A percentile compares a stretch with the other conserved stretches of the same genome.
Conservation (phyloP, 2,113 vertebrate genomes). For the Opisthocomus hoazin region DNA sequence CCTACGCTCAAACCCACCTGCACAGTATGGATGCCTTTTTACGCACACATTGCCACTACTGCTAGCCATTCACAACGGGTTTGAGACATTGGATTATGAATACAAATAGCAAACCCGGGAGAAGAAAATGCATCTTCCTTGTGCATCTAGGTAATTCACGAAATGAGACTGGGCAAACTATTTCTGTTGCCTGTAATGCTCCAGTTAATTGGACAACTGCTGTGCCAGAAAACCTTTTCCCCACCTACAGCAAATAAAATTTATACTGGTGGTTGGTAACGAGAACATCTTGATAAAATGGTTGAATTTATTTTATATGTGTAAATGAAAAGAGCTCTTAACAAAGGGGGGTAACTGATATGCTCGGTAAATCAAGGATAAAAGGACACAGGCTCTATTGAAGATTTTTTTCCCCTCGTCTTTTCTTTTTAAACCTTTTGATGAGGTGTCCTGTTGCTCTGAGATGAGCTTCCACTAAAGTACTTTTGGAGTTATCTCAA, state of each 20-base stretch:
- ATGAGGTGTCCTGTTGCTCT: slow-evolving; percentile 62
- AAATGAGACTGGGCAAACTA: neutral
- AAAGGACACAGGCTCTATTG: slow-evolving; percentile 56
- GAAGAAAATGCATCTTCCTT: slow-evolving; percentile 9
- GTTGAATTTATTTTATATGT: slow-evolving; percentile 63
- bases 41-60: neutral
- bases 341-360: slow-evolving; percentile 64
- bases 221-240: slow-evolving; percentile 50
- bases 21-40: neutral
- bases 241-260: slow-evolving; percentile 48
- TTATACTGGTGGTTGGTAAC: slow-evolving; percentile 62
- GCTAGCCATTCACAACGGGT: neutral
- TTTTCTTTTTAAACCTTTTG: slow-evolving; percentile 55
- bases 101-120: neutral
- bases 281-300: slow-evolving; percentile 66
- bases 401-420: slow-evolving; percentile 39
- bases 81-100: neutral
- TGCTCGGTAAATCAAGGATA: slow-evolving; percentile 62
- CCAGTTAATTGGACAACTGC: slow-evolving; percentile 66
- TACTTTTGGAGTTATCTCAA: slow-evolving; percentile 58
- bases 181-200: slow-evolving; percentile 32
- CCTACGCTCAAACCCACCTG: neutral
- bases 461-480: slow-evolving; percentile 48
- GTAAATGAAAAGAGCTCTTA: slow-evolving; percentile 62
- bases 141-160: slow-evolving; percentile 1